phyloP scores from a whole-genome alignment of 37 sponge, comb jelly and placozoan genomes.

The Hexactinellida sp. region DNA sequence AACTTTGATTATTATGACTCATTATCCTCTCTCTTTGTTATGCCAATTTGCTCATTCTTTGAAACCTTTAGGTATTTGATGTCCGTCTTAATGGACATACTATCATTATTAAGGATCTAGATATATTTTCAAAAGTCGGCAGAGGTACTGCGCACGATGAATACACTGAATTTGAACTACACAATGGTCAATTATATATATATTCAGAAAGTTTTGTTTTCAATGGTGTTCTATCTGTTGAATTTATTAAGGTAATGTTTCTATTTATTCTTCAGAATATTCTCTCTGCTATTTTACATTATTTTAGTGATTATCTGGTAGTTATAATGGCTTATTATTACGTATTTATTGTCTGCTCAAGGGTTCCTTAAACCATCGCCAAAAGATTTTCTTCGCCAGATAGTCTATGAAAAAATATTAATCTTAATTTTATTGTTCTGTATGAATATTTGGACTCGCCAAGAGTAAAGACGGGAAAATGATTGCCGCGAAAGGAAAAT shows the following conservation, averaged over 20 bases:
- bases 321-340: too few relatives aligned
- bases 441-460: too few relatives aligned
- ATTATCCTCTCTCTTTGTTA: background rate
- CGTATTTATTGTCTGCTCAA: too few relatives aligned
- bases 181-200: conserved; percentile 39
- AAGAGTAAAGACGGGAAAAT: too few relatives aligned
- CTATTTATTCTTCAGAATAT: background rate
- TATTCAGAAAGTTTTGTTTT: conserved; percentile 38
- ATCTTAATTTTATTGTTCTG: too few relatives aligned
- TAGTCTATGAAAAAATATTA: too few relatives aligned
- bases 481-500: too few relatives aligned
- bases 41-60: background rate
- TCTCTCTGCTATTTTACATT: background rate
- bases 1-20: background rate
- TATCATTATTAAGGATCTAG: conserved; percentile 48
- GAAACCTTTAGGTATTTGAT: conserved; percentile 69
- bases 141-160: conserved; percentile 78
- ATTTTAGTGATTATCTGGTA: too few relatives aligned
- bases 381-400: too few relatives aligned
- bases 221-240: conserved; percentile 52
- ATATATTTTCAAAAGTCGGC: conserved; percentile 74
- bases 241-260: conserved; percentile 69
- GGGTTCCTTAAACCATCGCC: too few relatives aligned
- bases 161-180: conserved; percentile 55
- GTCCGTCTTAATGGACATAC: conserved; percentile 52